phyloP scores from a whole-genome alignment of 1,140 invertebrate genomes.

The Hyphantria cunea region DNA sequence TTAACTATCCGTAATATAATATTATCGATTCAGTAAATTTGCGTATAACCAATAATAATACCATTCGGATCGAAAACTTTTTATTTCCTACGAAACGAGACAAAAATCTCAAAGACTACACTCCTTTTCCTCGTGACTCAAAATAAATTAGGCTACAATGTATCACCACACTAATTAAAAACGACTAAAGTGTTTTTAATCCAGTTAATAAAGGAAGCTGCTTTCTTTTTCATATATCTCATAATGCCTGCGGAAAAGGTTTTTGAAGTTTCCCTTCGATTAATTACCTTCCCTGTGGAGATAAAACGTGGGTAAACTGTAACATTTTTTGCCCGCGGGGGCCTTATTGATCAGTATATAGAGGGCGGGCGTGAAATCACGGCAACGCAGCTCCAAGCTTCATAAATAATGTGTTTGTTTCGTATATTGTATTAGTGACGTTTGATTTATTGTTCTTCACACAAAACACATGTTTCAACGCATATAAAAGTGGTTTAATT shows the following conservation, averaged over 20 bases:
- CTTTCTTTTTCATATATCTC: constrained; percentile 37
- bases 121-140: no score
- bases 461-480: neutral
- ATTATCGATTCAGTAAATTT: no score
- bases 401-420: constrained; percentile 27
- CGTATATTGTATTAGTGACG: constrained; percentile 8
- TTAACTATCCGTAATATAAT: no score
- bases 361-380: constrained; percentile 25
- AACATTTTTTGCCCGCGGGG: constrained; percentile 38
- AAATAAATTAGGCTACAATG: neutral
- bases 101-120: no score
- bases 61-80: no score
- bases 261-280: constrained; percentile 48
- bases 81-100: no score
- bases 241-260: constrained; percentile 32
- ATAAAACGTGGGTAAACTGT: constrained; percentile 37
- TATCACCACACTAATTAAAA: constrained; percentile 8
- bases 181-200: constrained; percentile 17
- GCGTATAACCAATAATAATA: no score
- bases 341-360: constrained; percentile 38
- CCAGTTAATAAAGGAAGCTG: constrained; percentile 8
- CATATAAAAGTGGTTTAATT: neutral
- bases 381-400: constrained; percentile 7
- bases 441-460: constrained; percentile 7
- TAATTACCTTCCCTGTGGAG: constrained; percentile 48